phyloP scores from a whole-genome alignment of 2,113 vertebrate genomes.

The Sitta europaea region DNA sequence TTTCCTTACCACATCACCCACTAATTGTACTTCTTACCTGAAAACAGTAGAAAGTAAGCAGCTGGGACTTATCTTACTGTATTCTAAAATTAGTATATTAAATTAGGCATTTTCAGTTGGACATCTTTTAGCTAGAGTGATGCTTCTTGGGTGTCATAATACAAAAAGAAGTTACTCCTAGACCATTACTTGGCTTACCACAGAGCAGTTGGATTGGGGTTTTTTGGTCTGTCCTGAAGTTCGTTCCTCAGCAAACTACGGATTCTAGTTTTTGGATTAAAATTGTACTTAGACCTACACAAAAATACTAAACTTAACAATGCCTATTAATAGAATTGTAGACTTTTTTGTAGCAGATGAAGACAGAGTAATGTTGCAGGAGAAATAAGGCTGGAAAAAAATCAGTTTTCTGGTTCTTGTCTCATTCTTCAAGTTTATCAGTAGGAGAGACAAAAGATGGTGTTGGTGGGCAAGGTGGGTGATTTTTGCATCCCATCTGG shows the following conservation, averaged over 20 bases:
- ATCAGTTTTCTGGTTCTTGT: background rate
- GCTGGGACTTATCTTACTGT: background rate
- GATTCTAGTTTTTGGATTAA: background rate
- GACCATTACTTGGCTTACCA: background rate
- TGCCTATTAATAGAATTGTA: accelerated
- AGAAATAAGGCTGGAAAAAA: background rate
- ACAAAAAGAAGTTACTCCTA: background rate
- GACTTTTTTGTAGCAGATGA: background rate
- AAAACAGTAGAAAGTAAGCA: background rate
- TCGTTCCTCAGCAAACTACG: background rate
- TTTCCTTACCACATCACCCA: background rate
- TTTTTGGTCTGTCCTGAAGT: background rate
- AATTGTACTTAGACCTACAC: background rate
- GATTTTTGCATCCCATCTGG: background rate
- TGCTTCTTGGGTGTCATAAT: background rate
- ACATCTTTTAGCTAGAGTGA: background rate
- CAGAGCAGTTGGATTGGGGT: background rate
- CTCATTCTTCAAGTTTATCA: background rate
- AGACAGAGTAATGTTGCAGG: background rate
- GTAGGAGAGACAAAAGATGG: background rate
- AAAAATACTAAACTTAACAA: background rate
- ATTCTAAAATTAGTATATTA: background rate
- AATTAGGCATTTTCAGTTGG: background rate
- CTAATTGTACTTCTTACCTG: background rate
- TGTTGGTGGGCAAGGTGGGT: background rate